phyloP scores from a whole-genome alignment of 2,888 invertebrate species.

The Andrena bucephala region DNA sequence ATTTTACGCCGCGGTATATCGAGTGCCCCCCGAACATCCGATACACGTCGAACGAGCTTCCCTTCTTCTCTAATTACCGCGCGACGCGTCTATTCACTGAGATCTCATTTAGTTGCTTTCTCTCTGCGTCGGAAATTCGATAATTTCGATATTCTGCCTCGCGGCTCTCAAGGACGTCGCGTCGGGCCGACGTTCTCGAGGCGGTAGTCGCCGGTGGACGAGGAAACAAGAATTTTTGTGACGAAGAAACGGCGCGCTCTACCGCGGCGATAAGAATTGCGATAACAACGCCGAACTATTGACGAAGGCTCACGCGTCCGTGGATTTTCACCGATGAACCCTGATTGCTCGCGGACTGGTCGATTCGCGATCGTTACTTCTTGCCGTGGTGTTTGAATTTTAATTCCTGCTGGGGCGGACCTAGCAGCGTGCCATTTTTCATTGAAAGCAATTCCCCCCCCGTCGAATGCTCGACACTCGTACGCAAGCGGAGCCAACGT shows the following conservation, averaged over 20 bases:
- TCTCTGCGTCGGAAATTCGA: slow-evolving; percentile 9
- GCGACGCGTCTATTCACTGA: neutral
- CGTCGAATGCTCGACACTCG: no score
- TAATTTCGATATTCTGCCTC: neutral
- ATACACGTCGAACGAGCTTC: slow-evolving; percentile 21
- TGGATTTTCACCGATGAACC: slow-evolving; percentile 11
- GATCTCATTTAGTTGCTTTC: slow-evolving; percentile 13
- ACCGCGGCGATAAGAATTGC: slow-evolving; percentile 15
- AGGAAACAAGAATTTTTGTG: slow-evolving; percentile 10
- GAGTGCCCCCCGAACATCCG: slow-evolving; percentile 26
- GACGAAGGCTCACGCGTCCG: slow-evolving; percentile 24
- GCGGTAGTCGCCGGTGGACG: neutral
- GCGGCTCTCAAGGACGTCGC: no score
- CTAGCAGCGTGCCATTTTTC: no score
- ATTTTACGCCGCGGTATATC: slow-evolving; percentile 30
- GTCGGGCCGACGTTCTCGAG: neutral
- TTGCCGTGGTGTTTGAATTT: neutral
- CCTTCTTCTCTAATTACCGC: slow-evolving; percentile 25
- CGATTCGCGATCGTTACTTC: neutral
- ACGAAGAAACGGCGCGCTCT: neutral
- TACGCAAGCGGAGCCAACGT: no score
- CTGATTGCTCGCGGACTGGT: neutral
- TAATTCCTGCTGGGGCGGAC: neutral
- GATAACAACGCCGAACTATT: slow-evolving; percentile 50
- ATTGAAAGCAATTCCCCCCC: no score